Base-by-base conservation (phyloP, 2,797 vertebrate genomes). In the Kryptolebias ocellatus region DNA sequence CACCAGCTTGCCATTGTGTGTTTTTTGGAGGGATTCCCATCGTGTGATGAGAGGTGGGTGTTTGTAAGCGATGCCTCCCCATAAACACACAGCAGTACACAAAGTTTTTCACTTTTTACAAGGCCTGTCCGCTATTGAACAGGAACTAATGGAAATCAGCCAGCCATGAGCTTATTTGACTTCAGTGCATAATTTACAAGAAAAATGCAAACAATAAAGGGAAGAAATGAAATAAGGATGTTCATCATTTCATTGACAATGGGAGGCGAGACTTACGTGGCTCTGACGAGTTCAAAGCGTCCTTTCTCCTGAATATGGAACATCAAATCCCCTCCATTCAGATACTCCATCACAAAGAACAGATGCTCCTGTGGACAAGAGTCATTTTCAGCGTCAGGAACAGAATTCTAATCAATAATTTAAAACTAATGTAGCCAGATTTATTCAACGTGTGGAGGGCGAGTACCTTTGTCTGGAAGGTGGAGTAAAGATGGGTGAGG, bases 261-360 rank as follows among this genome's bases (percentile, higher is more conserved):
- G 4, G 27, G 51, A 60, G 39, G 31, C 70, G 50, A 7, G 62
- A 93, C 97, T 90, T 86, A 99, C 98, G 87, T 98, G 79, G 97
- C 85, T 83, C 98, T 95, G 92, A 92, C 93, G 61, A 98, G 95
- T 63, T 99, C 97, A 47, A 99, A 99, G 8, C 98, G 97, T 10
- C 98, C 98, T 87, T 98, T 99, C 88, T 98, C 97, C 58, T 99
- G 98, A 88, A 99, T 99, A 80, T 99, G 98, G 89, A 96, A 99
- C 98, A 99, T 99, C 81, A 99, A 90, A 75, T 99, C 98, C 53
- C 98, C 98, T 49, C 98, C 98, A 0, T 97, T 99, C 85, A 99
- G 92, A 86, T 99, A 99, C 86, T 99, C 98, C 98, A 99, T 99
- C 67, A 99, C 96, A n/a, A 99, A 99, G 93, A 99, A 98, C 64